A percentile compares a stretch with the other conserved stretches of the same genome.
Evolutionary conservation across 2,113 vertebrate genomes (phyloP).

Genomic region (Varanus komodoensis): DNA sequence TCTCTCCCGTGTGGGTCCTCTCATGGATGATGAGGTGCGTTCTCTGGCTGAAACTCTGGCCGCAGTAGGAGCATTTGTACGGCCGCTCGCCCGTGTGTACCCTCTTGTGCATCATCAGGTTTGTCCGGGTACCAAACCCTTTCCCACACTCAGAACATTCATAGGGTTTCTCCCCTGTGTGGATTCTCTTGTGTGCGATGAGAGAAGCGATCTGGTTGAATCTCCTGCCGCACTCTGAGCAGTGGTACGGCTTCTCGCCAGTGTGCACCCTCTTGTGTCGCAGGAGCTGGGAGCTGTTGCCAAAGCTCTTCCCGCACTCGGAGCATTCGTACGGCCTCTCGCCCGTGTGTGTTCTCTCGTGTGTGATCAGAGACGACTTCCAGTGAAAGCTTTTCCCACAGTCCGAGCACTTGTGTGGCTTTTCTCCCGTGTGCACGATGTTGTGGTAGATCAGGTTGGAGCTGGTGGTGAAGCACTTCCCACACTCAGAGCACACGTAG

Average conservation of each 20-base stretch:
- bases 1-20: conserved; percentile 27
- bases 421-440: conserved; percentile 74
- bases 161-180: conserved; percentile 50
- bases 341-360: conserved; percentile 75
- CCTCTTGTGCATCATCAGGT: conserved; percentile 28
- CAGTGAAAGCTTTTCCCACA: conserved; percentile 75
- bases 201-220: conserved; percentile 55
- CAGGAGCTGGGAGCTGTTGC: conserved; percentile 71
- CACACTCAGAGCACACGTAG: conserved; percentile 70
- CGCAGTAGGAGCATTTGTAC: conserved; percentile 33
- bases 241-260: conserved; percentile 67
- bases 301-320: conserved; percentile 73
- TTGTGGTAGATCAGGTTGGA: conserved; percentile 73
- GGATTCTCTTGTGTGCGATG: conserved; percentile 40
- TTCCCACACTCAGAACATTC: conserved; percentile 45
- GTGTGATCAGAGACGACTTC: conserved; percentile 69
- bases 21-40: conserved; percentile 11
- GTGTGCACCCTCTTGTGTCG: conserved; percentile 72
- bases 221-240: conserved; percentile 63
- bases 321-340: conserved; percentile 73
- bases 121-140: conserved; percentile 2
- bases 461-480: conserved; percentile 71
- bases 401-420: conserved; percentile 70
- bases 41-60: conserved; percentile 36
- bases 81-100: conserved; percentile 35